These are phyloP conservation scores for Ascaphus truei DNA, from an alignment of 2,113 vertebrate genomes.

Conservation along the genomic window DNA sequence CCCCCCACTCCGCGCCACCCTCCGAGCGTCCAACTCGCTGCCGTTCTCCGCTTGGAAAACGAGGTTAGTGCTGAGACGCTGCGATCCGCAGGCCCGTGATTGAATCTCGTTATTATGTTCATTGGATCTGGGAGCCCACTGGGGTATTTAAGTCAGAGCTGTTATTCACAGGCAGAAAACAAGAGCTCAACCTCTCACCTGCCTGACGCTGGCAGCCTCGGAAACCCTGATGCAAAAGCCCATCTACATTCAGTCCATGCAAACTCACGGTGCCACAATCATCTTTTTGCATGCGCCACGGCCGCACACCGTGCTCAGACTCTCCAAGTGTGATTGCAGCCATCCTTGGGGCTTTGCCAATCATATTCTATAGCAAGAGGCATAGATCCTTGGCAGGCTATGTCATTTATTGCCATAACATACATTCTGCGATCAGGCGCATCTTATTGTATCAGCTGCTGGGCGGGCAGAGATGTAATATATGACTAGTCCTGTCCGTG, in stretches of 20 bases:
- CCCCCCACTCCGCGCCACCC: too few species aligned
- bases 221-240: not conserved
- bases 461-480: conserved; percentile 31
- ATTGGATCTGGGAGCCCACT: conserved; percentile 17
- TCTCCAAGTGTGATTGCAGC: conserved; percentile 19
- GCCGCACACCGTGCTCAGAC: conserved; percentile 5
- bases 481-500: conserved; percentile 29
- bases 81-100: not conserved
- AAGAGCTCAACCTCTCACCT: conserved; percentile 35
- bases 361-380: conserved; percentile 32
- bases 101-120: conserved; percentile 20
- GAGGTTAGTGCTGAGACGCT: not conserved
- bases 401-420: conserved; percentile 32
- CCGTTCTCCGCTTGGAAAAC: not conserved
- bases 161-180: conserved; percentile 28
- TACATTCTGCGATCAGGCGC: conserved; percentile 25
- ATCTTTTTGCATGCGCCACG: conserved; percentile 32
- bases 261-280: conserved; percentile 32
- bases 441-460: conserved; percentile 32
- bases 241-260: conserved; percentile 24
- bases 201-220: not conserved
- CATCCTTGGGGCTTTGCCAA: conserved; percentile 27
- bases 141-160: conserved; percentile 33
- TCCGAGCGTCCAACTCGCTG: too few species aligned
- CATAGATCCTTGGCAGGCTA: conserved; percentile 24